A percentile compares a stretch with the other conserved stretches of the same genome.
Evolutionary conservation across 2,113 vertebrate genomes (phyloP).

Genomic region (Henicopernis longicauda): DNA sequence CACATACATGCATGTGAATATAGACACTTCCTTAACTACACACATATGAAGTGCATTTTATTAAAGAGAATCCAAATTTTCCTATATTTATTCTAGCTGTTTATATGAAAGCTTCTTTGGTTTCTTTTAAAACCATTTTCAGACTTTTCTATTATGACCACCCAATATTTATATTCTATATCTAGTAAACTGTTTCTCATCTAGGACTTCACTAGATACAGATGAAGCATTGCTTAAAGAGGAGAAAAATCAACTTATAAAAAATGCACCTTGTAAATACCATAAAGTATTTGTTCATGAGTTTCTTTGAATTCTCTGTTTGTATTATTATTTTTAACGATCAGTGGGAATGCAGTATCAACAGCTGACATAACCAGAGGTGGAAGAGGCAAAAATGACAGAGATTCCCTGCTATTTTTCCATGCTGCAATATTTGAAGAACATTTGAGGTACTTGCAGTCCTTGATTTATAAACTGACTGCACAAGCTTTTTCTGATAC

Average conservation of each 20-base stretch:
- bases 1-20: not conserved
- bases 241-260: conserved; percentile 43
- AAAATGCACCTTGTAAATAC: conserved; percentile 61
- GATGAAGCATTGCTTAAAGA: conserved; percentile 15
- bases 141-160: not conserved
- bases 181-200: conserved; percentile 36
- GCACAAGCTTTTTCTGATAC: not conserved
- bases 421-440: not conserved
- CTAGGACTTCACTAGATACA: conserved; percentile 4
- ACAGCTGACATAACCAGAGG: not conserved
- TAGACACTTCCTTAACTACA: not conserved
- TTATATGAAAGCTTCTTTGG: not conserved
- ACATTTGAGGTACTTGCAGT: not conserved
- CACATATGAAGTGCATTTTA: conserved; percentile 8
- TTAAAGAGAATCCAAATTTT: conserved; percentile 14
- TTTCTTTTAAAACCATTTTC: conserved; percentile 1
- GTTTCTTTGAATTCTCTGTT: conserved; percentile 45
- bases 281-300: conserved; percentile 25
- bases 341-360: not conserved
- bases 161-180: not conserved
- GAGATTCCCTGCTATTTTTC: not conserved
- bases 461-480: not conserved
- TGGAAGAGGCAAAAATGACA: not conserved
- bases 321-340: conserved; percentile 29
- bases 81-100: conserved; percentile 12